These are phyloP conservation scores for Acanthaster planci DNA, from an alignment of 35 echinoderm and acorn worm species.

Conservation along the genomic window DNA sequence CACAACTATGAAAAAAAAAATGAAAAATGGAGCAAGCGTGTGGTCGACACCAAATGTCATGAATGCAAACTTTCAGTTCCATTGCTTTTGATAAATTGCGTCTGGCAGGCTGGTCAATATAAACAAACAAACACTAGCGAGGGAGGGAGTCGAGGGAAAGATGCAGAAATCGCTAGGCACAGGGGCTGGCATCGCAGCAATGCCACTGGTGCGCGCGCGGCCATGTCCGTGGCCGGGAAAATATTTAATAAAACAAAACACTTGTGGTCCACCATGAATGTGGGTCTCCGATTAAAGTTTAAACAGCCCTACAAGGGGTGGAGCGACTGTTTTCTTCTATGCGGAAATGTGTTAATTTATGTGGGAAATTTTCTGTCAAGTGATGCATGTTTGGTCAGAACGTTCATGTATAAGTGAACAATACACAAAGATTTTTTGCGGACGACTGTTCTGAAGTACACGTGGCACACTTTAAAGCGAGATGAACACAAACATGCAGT, in stretches of 20 bases:
- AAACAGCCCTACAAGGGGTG: neutral
- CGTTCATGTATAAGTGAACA: too few relatives aligned
- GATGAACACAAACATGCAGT: too few relatives aligned
- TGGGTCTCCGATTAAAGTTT: conserved; percentile 12
- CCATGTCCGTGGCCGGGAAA: neutral
- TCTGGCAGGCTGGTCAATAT: neutral
- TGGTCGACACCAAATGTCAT: neutral
- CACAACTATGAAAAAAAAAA: too few relatives aligned
- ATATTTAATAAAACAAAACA: conserved; percentile 24
- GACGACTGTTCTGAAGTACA: too few relatives aligned
- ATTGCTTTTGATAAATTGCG: conserved; percentile 1
- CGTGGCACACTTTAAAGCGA: too few relatives aligned
- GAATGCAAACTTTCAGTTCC: neutral
- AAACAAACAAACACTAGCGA: neutral
- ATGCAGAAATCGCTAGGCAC: too few relatives aligned
- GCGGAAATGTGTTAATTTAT: conserved; percentile 7
- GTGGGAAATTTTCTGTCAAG: too few relatives aligned
- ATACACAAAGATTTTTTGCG: too few relatives aligned
- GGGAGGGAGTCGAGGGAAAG: too few relatives aligned
- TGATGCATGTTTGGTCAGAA: too few relatives aligned
- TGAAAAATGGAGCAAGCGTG: too few relatives aligned
- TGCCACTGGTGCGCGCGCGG: neutral
- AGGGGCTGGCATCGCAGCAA: too few relatives aligned
- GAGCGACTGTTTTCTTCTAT: neutral
- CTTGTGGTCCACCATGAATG: neutral